A percentile compares a stretch with the other conserved stretches of the same genome.
These are phyloP conservation scores for Chaetura pelagica DNA, from an alignment of 2,113 vertebrate genomes.

Conservation along the genomic window DNA sequence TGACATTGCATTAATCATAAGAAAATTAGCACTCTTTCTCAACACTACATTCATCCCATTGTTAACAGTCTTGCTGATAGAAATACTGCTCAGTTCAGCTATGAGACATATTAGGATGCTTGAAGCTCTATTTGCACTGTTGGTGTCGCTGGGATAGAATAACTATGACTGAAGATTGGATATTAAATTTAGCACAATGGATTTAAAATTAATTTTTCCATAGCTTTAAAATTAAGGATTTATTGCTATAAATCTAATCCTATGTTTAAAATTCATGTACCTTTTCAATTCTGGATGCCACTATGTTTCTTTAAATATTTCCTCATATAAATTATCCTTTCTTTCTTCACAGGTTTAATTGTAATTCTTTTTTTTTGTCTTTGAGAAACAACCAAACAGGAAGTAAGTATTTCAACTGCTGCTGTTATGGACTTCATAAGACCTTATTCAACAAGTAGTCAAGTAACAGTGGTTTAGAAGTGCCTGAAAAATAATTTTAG, in stretches of 20 bases:
- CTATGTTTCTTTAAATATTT: not conserved
- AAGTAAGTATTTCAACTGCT: not conserved
- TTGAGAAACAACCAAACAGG: not conserved
- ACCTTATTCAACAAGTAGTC: not conserved
- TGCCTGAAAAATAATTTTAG: not conserved
- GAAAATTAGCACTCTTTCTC: not conserved
- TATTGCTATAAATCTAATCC: not conserved
- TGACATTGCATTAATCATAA: not conserved
- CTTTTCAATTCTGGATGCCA: not conserved
- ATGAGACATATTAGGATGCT: not conserved
- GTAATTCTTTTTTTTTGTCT: not conserved
- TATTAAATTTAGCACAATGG: not conserved
- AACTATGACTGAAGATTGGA: not conserved
- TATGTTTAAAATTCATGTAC: not conserved
- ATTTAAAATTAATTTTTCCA: not conserved
- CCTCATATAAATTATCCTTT: not conserved
- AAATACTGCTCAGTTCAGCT: not conserved
- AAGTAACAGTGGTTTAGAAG: not conserved
- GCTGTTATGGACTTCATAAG: fast-evolving
- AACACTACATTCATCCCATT: not conserved
- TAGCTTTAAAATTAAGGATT: not conserved
- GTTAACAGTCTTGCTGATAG: not conserved
- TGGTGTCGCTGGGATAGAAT: not conserved
- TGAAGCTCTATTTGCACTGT: not conserved
- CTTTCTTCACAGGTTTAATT: not conserved